Evolutionary conservation across 30 jellyfish, hydroid and myxozoan species (phyloP), one percentile per base, ranked within the genome.

Genomic region (Aurelia aurita complex sp. Pacific): DNA sequence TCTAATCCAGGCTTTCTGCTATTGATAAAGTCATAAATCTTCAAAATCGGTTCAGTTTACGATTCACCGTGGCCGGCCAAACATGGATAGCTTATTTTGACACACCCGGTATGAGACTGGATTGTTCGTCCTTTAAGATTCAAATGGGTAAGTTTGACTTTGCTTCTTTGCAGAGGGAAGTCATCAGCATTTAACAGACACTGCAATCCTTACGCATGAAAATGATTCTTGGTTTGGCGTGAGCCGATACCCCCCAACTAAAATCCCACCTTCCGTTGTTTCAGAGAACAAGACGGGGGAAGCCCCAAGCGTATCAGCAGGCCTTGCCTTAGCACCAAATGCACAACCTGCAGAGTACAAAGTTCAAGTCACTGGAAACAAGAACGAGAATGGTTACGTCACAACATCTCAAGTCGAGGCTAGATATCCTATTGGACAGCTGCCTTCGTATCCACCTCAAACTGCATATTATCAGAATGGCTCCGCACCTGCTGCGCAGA

Each of bases 221-320:
- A 74, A 76, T n/a, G 88, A 94, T 75, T 51, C 88, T 17, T 88
- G 92, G 92, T 60, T 59, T 10, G 98, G 97, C 2, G 98, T 94
- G 33, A 88, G 97, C 89, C 69, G 98, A 76, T 94, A 88, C 72
- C 98, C 98, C 50, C 98, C 98, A 55, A 71, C 85, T 4, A 61
- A 57, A 51, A 54, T 19, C 34, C 80, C 92, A 19, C 42, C 69
- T 17, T 46, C 57, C n/a, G 60, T 17, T 5, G 83, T 73, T 42
- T 61, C 88, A 66, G 75, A 29, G 40, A 69, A 55, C 34, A 10
- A 46, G 11, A 35, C 53, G 8, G 61, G 57, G 52, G 76, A 76
- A 10, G 61, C 32, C 54, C 79, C 95, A 17, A 42, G 64, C 12
- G 90, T 60, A 5, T 71, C 51, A 15, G 87, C 91, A 15, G 88